A percentile compares a stretch with the other conserved stretches of the same genome.
These are phyloP conservation scores for Vanessa tameamea DNA, from an alignment of 1,140 invertebrate species.

Conservation along the genomic window DNA sequence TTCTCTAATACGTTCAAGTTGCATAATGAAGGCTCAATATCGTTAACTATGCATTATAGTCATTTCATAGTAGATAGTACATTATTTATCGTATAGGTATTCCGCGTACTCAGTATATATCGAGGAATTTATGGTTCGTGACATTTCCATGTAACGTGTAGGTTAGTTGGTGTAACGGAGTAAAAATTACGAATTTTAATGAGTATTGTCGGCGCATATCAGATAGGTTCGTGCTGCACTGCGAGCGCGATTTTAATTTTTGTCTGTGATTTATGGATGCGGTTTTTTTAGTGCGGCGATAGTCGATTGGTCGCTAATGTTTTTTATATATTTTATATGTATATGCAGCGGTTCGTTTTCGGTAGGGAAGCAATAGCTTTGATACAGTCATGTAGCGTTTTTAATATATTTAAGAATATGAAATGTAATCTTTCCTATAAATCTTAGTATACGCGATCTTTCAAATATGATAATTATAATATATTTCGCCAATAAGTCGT, in stretches of 20 bases:
- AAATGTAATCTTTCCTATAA: constrained; percentile 28
- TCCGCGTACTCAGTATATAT: constrained; percentile 61
- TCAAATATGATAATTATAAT: constrained; percentile 20
- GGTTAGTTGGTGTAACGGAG: constrained; percentile 34
- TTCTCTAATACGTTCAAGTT: constrained; percentile 50
- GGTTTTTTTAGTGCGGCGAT: constrained; percentile 48
- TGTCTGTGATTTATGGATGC: constrained; percentile 72
- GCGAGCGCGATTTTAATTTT: constrained; percentile 53
- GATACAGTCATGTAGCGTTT: constrained; percentile 31
- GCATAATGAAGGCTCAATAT: constrained; percentile 71
- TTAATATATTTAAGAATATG: constrained; percentile 24
- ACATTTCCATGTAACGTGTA: constrained; percentile 44
- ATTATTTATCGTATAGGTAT: constrained; percentile 54
- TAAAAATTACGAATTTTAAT: constrained; percentile 40
- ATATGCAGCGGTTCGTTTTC: constrained; percentile 29
- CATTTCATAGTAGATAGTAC: constrained; percentile 60
- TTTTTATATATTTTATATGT: constrained; percentile 57
- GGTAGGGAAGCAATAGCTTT: constrained; percentile 39
- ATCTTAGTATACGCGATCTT: constrained; percentile 25
- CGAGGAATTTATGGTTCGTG: constrained; percentile 68
- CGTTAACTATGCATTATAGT: constrained; percentile 68
- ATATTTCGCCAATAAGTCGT: constrained; percentile 27
- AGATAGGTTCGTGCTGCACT: constrained; percentile 52
- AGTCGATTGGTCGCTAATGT: constrained; percentile 34
- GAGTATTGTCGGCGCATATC: constrained; percentile 69